Evolutionary conservation across 2,888 invertebrate species (phyloP).

Genomic region (Baccha elongata): DNA sequence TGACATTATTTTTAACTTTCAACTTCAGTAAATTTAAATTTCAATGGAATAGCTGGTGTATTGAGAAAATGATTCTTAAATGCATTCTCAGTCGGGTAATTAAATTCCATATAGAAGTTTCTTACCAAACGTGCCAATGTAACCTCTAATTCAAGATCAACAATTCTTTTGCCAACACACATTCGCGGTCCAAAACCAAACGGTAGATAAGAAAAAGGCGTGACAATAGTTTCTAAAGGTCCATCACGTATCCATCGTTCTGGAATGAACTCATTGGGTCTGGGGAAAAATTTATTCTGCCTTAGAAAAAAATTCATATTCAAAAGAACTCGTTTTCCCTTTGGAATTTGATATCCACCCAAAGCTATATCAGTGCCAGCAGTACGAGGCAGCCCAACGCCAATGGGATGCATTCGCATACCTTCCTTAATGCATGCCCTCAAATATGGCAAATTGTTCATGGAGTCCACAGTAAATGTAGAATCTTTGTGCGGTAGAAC

Average conservation of each 20-base stretch:
- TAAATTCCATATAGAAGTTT: conserved; percentile 81
- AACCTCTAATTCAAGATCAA: conserved; percentile 87
- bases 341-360: conserved; percentile 86
- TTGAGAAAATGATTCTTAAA: conserved; percentile 77
- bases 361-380: conserved; percentile 85
- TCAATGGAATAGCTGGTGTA: conserved; percentile 79
- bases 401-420: conserved; percentile 85
- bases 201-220: conserved; percentile 78
- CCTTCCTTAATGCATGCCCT: conserved; percentile 90
- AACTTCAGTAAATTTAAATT: conserved; percentile 79
- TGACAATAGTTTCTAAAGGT: conserved; percentile 41
- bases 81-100: conserved; percentile 78
- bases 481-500: conserved; percentile 82
- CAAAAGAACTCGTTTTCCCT: conserved; percentile 87
- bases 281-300: conserved; percentile 84
- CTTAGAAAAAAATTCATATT: conserved; percentile 86
- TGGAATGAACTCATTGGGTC: conserved; percentile 86
- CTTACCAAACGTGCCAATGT: conserved; percentile 82
- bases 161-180: conserved; percentile 89
- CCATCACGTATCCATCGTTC: conserved; percentile 82
- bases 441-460: conserved; percentile 85
- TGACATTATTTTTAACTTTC: conserved; percentile 23
- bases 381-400: conserved; percentile 84
- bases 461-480: conserved; percentile 81
- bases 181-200: conserved; percentile 82